phyloP scores from a whole-genome alignment of 2,888 invertebrate genomes.

The Andrena hattorfiana region DNA sequence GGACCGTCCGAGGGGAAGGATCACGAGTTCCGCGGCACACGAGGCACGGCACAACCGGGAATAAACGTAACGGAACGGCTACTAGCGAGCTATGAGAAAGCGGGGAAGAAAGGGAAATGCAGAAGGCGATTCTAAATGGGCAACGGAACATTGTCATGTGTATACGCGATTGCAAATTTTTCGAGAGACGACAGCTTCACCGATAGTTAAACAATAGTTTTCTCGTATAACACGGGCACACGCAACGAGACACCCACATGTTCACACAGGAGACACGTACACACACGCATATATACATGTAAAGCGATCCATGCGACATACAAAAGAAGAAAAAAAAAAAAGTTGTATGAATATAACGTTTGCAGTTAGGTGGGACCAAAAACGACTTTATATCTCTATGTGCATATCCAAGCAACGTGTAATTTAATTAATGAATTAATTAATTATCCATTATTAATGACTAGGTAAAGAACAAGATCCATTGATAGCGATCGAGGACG shows the following conservation, averaged over 20 bases:
- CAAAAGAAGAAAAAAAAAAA: slow-evolving; percentile 59
- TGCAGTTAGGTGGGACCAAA: slow-evolving; percentile 85
- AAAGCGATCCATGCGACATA: slow-evolving; percentile 72
- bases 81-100: neutral
- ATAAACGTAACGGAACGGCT: slow-evolving; percentile 7
- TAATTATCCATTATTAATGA: slow-evolving; percentile 84
- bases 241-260: slow-evolving; percentile 36
- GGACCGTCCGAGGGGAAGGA: slow-evolving; percentile 55
- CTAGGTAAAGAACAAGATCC: slow-evolving; percentile 79
- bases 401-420: slow-evolving; percentile 85
- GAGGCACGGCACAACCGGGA: slow-evolving; percentile 24
- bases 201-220: slow-evolving; percentile 71
- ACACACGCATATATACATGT: slow-evolving; percentile 62
- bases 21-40: slow-evolving; percentile 39
- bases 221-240: slow-evolving; percentile 65
- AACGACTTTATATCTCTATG: slow-evolving; percentile 85
- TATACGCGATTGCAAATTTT: slow-evolving; percentile 64
- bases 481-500: slow-evolving; percentile 80
- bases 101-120: slow-evolving; percentile 18
- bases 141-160: slow-evolving; percentile 63
- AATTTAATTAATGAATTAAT: slow-evolving; percentile 84
- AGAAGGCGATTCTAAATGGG: slow-evolving; percentile 41
- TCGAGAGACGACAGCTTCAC: slow-evolving; percentile 73
- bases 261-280: slow-evolving; percentile 23
- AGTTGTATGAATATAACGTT: slow-evolving; percentile 84